Conservation (phyloP, 2,797 vertebrate species). For the Sebastiscus tertius region DNA sequence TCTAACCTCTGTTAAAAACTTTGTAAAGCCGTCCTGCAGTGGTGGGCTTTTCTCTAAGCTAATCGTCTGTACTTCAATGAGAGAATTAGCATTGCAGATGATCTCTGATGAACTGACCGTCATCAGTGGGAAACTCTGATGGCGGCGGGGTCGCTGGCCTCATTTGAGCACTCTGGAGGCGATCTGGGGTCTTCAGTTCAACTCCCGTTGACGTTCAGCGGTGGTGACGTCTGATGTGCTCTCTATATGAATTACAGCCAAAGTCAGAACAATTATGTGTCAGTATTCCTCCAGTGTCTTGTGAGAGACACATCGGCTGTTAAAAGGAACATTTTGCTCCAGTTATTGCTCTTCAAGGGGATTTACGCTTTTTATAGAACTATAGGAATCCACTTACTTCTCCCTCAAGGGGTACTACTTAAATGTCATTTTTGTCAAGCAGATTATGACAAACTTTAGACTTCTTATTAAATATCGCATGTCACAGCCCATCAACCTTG, state of each 20-base stretch:
- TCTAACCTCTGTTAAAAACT: slow-evolving; percentile 32
- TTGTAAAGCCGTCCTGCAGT: slow-evolving; percentile 27
- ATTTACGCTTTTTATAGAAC: slow-evolving; percentile 53
- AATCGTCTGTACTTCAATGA: slow-evolving; percentile 44
- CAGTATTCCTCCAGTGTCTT: slow-evolving; percentile 50
- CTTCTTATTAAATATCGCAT: slow-evolving; percentile 62
- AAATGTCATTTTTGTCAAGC: slow-evolving; percentile 75
- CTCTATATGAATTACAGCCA: slow-evolving; percentile 39
- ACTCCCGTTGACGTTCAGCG: slow-evolving; percentile 15
- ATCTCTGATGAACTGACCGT: slow-evolving; percentile 21
- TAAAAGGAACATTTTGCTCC: slow-evolving; percentile 75
- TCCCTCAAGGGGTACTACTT: slow-evolving; percentile 69
- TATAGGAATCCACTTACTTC: slow-evolving; percentile 58
- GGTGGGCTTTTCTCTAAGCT: slow-evolving; percentile 19
- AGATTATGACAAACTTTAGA: slow-evolving; percentile 71
- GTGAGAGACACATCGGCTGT: slow-evolving; percentile 54
- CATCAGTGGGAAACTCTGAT: neutral
- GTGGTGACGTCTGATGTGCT: neutral
- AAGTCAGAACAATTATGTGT: slow-evolving; percentile 55
- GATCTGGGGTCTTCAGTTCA: neutral
- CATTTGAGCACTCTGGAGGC: slow-evolving; percentile 9
- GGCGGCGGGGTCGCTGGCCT: slow-evolving; percentile 23
- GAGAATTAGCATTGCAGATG: slow-evolving; percentile 47
- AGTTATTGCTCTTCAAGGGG: slow-evolving; percentile 64
- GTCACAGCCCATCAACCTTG: slow-evolving; percentile 75